Evolutionary conservation across 2,113 vertebrate genomes (phyloP).

Genomic region (Balaeniceps rex): DNA sequence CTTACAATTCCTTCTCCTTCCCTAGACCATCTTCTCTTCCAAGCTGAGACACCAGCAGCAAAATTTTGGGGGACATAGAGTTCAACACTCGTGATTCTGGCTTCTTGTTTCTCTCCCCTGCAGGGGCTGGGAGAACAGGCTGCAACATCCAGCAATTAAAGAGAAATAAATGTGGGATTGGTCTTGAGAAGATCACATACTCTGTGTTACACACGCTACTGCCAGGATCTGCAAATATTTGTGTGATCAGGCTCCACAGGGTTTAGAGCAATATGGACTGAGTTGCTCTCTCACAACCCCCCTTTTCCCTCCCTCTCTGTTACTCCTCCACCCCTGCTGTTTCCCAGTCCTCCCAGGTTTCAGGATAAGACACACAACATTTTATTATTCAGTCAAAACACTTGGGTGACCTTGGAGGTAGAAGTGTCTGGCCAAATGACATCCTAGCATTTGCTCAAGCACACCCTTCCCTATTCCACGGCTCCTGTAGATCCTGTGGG

Average conservation of each 20-base stretch:
- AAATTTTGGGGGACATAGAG: not conserved
- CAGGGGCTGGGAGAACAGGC: not conserved
- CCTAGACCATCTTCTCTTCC: not conserved
- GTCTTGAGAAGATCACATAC: not conserved
- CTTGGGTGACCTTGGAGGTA: slow-evolving; percentile 56
- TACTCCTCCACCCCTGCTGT: slow-evolving; percentile 26
- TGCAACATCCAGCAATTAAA: slow-evolving; percentile 13
- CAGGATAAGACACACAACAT: slow-evolving; percentile 4
- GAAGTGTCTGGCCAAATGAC: slow-evolving; percentile 47
- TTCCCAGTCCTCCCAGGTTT: slow-evolving; percentile 31
- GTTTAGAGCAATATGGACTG: slow-evolving; percentile 4
- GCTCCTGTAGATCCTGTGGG: not conserved
- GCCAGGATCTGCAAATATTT: slow-evolving; percentile 52
- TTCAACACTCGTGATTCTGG: not conserved
- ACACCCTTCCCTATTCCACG: not conserved
- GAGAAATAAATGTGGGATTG: slow-evolving; percentile 13
- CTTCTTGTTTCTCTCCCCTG: not conserved
- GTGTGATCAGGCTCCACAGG: slow-evolving; percentile 38
- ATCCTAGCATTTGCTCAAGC: slow-evolving; percentile 16
- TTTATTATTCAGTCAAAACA: slow-evolving; percentile 52
- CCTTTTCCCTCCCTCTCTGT: not conserved
- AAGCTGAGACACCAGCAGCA: not conserved
- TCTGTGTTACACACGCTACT: not conserved
- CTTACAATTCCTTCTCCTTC: not conserved
- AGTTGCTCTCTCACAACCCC: not conserved